A percentile compares a stretch with the other conserved stretches of the same genome.
Evolutionary conservation across 1,140 invertebrate genomes (phyloP).

Genomic region (Drosophila ambigua): DNA sequence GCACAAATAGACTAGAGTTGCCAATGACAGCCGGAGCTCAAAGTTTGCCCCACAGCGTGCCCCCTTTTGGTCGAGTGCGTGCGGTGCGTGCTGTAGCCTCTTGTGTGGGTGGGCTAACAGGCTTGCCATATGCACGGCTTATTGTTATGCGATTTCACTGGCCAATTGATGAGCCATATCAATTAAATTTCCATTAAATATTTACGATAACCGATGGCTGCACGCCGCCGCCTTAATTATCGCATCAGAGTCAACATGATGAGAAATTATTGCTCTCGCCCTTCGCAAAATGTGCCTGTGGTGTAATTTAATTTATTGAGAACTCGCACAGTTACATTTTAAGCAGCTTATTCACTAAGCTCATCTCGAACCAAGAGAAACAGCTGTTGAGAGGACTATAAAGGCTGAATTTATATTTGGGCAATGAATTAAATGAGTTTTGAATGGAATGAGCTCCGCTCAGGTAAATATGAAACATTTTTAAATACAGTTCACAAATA

Average conservation of each 20-base stretch:
- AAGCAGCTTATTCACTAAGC: too few relatives aligned
- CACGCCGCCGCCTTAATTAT: conserved; percentile 45
- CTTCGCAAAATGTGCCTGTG: not conserved
- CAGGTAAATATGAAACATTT: too few relatives aligned
- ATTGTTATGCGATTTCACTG: conserved; percentile 57
- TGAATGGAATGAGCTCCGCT: too few relatives aligned
- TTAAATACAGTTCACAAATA: not conserved
- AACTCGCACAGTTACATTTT: too few relatives aligned
- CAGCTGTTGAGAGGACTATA: too few relatives aligned
- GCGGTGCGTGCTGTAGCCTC: conserved; percentile 23
- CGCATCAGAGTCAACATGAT: conserved; percentile 37
- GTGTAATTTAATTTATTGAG: too few relatives aligned
- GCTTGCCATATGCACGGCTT: conserved; percentile 60
- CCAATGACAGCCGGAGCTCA: conserved; percentile 40
- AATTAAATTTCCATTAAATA: conserved; percentile 68
- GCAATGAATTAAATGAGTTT: not conserved
- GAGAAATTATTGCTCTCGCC: conserved; percentile 13
- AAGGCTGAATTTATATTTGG: too few relatives aligned
- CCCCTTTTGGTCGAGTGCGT: not conserved
- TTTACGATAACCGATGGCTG: conserved; percentile 47
- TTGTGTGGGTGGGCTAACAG: conserved; percentile 18
- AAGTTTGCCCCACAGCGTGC: conserved; percentile 15
- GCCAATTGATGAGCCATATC: conserved; percentile 68
- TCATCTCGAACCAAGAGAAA: too few relatives aligned
- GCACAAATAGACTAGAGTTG: conserved; percentile 67